phyloP scores from a whole-genome alignment of 2,797 vertebrate genomes.

The Pterois miles region DNA sequence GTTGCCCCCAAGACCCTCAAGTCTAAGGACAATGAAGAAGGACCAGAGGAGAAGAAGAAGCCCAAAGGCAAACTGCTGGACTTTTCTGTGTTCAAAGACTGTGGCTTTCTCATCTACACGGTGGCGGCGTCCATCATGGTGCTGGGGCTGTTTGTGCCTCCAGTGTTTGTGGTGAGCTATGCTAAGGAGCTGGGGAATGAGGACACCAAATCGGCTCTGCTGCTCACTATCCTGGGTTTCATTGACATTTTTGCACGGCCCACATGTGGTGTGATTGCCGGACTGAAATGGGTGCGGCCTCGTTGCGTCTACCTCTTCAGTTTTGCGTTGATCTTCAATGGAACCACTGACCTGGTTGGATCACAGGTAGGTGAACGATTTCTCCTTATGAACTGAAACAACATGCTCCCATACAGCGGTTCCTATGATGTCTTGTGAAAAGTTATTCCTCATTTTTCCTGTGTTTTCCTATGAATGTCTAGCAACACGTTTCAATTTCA shows the following conservation, averaged over 20 bases:
- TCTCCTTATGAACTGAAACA: neutral
- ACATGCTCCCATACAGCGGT: neutral
- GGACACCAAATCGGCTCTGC: slow-evolving; percentile 91
- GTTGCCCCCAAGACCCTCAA: slow-evolving; percentile 67
- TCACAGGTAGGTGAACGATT: slow-evolving; percentile 72
- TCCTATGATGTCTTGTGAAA: no score
- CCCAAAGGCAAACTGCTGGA: slow-evolving; percentile 87
- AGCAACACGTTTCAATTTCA: no score
- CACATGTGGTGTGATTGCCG: slow-evolving; percentile 89
- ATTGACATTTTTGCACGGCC: slow-evolving; percentile 96
- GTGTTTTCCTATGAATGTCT: no score
- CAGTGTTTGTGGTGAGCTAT: slow-evolving; percentile 95
- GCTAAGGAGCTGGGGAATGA: slow-evolving; percentile 91
- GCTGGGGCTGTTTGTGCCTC: slow-evolving; percentile 95
- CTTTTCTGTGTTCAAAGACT: slow-evolving; percentile 90
- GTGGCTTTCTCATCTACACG: slow-evolving; percentile 91
- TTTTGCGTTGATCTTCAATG: slow-evolving; percentile 95
- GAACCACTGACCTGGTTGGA: slow-evolving; percentile 89
- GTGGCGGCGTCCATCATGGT: slow-evolving; percentile 94
- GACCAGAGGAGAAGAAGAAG: slow-evolving; percentile 51
- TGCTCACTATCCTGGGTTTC: slow-evolving; percentile 93
- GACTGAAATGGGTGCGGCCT: slow-evolving; percentile 90
- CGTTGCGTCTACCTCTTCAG: slow-evolving; percentile 93
- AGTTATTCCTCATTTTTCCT: no score
- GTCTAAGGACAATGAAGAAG: neutral